phyloP scores from a whole-genome alignment of 2,113 vertebrate species.

The Scortum barcoo region DNA sequence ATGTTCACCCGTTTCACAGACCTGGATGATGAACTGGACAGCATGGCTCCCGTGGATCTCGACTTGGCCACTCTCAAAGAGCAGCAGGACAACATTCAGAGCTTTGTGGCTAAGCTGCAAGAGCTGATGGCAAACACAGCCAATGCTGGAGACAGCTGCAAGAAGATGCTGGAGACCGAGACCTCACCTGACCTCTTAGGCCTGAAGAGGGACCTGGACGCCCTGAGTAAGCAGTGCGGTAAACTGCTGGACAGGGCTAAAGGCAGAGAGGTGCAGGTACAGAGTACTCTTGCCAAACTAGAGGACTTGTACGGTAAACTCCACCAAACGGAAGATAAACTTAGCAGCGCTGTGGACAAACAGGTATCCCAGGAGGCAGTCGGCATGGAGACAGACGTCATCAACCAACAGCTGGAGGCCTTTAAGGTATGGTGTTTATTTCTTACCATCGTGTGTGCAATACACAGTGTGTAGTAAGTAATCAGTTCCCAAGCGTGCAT shows the following conservation, averaged over 20 bases:
- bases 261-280: slow-evolving; percentile 88
- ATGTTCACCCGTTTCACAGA: slow-evolving; percentile 96
- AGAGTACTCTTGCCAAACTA: slow-evolving; percentile 84
- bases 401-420: slow-evolving; percentile 93
- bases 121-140: slow-evolving; percentile 89
- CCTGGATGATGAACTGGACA: slow-evolving; percentile 96
- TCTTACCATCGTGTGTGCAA: no score
- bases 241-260: slow-evolving; percentile 94
- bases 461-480: no score
- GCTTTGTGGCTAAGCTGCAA: slow-evolving; percentile 89
- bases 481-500: no score
- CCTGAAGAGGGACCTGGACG: slow-evolving; percentile 93
- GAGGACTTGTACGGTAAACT: slow-evolving; percentile 89
- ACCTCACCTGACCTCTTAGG: slow-evolving; percentile 93
- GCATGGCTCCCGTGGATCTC: slow-evolving; percentile 92
- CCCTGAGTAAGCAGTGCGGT: slow-evolving; percentile 95
- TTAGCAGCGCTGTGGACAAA: slow-evolving; percentile 86
- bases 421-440: slow-evolving; percentile 89
- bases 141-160: slow-evolving; percentile 91
- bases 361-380: slow-evolving; percentile 94
- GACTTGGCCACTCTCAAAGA: slow-evolving; percentile 83
- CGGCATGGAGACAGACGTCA: slow-evolving; percentile 94
- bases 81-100: slow-evolving; percentile 88
- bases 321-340: slow-evolving; percentile 83
- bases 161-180: slow-evolving; percentile 92